phyloP scores from a whole-genome alignment of 2,113 vertebrate genomes.

The Labeo catla region DNA sequence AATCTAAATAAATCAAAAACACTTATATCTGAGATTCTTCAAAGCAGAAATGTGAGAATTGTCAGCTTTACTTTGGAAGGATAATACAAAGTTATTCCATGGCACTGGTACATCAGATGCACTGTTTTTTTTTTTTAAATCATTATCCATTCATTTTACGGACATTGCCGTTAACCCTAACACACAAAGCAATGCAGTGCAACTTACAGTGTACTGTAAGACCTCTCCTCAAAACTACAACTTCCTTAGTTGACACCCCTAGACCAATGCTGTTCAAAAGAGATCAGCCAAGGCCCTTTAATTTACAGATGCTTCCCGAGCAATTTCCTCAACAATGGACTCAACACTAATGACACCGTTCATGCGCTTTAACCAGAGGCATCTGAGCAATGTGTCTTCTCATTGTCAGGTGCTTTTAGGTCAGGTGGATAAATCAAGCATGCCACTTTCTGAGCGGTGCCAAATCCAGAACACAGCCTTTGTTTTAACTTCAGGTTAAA shows the following conservation, averaged over 20 bases:
- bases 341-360: constrained; percentile 53
- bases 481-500: constrained; percentile 12
- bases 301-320: constrained; percentile 49
- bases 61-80: not conserved
- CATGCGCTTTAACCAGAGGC: constrained; percentile 54
- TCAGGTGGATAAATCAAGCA: constrained; percentile 36
- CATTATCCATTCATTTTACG: too few relatives aligned
- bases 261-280: constrained; percentile 25
- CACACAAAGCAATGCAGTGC: too few relatives aligned
- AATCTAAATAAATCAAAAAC: not conserved
- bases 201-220: too few relatives aligned
- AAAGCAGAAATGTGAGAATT: not conserved
- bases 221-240: constrained; percentile 6
- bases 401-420: constrained; percentile 50
- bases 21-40: not conserved
- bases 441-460: constrained; percentile 1
- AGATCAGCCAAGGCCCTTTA: constrained; percentile 50
- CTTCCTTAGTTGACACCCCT: constrained; percentile 10
- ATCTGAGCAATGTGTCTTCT: constrained; percentile 56
- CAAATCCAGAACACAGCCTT: constrained; percentile 12
- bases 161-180: too few relatives aligned
- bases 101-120: not conserved
- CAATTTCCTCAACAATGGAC: constrained; percentile 52
- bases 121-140: too few relatives aligned
- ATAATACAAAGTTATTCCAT: not conserved